These are phyloP conservation scores for Marmota flaviventris DNA, from an alignment of 2,113 vertebrate genomes.

Conservation along the genomic window DNA sequence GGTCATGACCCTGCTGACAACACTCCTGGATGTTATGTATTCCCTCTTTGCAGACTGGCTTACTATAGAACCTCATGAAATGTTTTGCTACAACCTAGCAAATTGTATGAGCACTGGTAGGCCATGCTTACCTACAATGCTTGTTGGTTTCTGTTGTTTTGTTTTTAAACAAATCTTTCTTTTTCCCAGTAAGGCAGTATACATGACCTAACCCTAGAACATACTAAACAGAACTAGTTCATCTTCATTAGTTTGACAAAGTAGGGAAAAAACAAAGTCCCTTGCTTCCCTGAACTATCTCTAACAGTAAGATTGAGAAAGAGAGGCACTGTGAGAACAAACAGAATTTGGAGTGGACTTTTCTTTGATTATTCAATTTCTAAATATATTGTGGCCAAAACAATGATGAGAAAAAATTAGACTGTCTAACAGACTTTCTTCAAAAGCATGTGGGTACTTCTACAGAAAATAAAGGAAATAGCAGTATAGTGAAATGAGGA, in stretches of 20 bases:
- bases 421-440: not conserved
- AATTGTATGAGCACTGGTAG: not conserved
- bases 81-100: not conserved
- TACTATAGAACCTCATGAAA: not conserved
- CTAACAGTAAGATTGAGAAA: not conserved
- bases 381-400: slow-evolving; percentile 16
- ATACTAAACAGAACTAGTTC: not conserved
- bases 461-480: slow-evolving; percentile 49
- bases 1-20: not conserved
- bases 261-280: not conserved
- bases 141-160: not conserved
- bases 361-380: slow-evolving; percentile 23
- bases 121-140: not conserved
- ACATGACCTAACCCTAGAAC: not conserved
- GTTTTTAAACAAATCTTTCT: not conserved
- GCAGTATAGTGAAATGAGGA: not conserved
- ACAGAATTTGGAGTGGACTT: not conserved
- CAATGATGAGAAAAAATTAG: not conserved
- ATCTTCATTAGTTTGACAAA: not conserved
- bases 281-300: not conserved
- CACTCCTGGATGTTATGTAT: not conserved
- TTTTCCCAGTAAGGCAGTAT: not conserved
- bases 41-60: not conserved
- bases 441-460: not conserved
- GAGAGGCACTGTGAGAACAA: not conserved